Conservation (phyloP, 2,797 vertebrate genomes). For the Sebastes steindachneri region DNA sequence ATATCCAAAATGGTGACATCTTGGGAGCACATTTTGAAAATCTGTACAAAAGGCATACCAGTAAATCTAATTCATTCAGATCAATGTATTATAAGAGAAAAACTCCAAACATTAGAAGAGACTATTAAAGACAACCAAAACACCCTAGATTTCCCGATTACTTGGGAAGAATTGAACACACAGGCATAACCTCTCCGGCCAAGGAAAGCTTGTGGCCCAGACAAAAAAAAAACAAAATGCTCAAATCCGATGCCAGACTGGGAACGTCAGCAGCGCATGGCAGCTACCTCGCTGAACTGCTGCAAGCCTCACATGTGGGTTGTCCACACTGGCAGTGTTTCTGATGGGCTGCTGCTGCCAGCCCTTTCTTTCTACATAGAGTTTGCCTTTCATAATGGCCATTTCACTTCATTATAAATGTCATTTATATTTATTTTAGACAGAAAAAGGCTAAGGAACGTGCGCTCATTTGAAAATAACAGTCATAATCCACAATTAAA, state of each 20-base stretch:
- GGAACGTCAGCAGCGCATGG: too few relatives aligned
- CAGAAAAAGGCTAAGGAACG: not conserved
- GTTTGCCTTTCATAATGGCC: not conserved
- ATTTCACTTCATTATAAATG: not conserved
- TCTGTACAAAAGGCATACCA: not conserved
- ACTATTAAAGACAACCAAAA: not conserved
- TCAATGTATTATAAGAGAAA: not conserved
- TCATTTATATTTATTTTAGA: not conserved
- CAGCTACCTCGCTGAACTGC: not conserved
- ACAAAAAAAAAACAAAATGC: not conserved
- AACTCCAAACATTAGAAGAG: not conserved
- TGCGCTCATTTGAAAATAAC: too few relatives aligned
- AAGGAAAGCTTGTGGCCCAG: not conserved
- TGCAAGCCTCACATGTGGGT: too few relatives aligned
- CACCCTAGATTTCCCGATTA: not conserved
- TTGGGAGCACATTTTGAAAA: too few relatives aligned
- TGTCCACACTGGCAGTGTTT: too few relatives aligned
- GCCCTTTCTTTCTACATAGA: too few relatives aligned
- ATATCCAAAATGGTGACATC: not conserved
- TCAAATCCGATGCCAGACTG: not conserved
- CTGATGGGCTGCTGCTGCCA: too few relatives aligned
- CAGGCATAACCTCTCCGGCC: not conserved
- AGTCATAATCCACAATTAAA: not conserved
- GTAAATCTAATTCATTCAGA: not conserved
- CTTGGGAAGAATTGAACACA: not conserved